Evolutionary conservation across 53 echinoderm and acorn worm genomes (phyloP).

Genomic region (Holothuria leucospilota): DNA sequence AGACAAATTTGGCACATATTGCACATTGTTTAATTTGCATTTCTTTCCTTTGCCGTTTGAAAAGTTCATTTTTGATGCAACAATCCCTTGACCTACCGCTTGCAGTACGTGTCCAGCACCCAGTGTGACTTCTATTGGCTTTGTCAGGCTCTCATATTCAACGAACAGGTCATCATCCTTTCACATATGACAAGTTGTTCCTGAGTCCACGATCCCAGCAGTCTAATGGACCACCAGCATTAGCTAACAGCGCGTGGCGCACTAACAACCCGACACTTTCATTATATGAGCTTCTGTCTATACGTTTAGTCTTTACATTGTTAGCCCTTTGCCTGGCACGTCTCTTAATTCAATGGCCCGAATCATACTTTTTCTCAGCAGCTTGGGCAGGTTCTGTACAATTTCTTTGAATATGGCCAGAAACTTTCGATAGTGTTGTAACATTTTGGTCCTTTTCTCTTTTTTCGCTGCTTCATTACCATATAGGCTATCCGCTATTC

Average conservation of each 20-base stretch:
- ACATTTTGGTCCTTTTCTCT: too few relatives aligned
- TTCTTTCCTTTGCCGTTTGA: constrained; percentile 9
- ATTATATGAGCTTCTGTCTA: background rate
- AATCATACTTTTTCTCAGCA: too few relatives aligned
- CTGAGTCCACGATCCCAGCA: too few relatives aligned
- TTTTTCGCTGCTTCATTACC: constrained; percentile 17
- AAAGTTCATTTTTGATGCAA: background rate
- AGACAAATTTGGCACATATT: background rate
- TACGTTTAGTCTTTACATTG: constrained; percentile 2
- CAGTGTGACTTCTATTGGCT: background rate
- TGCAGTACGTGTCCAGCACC: background rate
- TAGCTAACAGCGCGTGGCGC: background rate
- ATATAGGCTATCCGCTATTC: background rate
- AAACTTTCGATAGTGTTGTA: constrained; percentile 21
- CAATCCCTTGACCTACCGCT: too few relatives aligned
- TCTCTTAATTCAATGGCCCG: background rate
- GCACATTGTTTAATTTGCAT: constrained; percentile 3
- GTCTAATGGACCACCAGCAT: too few relatives aligned
- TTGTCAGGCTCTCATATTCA: too few relatives aligned
- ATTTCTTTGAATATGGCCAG: constrained; percentile 21
- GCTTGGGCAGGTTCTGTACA: too few relatives aligned
- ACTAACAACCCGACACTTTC: too few relatives aligned
- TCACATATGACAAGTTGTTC: too few relatives aligned
- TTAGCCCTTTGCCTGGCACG: constrained; percentile 1
- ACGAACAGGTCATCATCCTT: too few relatives aligned